Conservation (phyloP, 2,888 invertebrate genomes). For the Philereme vetulata region DNA sequence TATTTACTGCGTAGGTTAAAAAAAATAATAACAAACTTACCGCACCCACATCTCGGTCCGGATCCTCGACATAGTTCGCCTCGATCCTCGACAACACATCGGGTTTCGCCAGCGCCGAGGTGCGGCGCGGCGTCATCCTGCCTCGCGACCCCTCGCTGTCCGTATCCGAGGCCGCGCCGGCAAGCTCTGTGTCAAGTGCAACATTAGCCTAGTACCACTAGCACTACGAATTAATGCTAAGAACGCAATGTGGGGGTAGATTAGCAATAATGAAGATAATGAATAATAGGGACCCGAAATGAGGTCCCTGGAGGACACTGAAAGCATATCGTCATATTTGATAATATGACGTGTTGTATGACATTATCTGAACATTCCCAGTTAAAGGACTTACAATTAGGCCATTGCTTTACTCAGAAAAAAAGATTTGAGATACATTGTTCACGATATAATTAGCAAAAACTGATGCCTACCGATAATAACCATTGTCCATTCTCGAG, state of each 20-base stretch:
- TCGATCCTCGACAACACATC: slow-evolving; percentile 61
- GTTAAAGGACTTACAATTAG: too few species aligned
- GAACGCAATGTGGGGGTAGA: neutral
- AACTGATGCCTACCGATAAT: too few species aligned
- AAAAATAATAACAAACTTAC: slow-evolving; percentile 55
- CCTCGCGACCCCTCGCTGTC: slow-evolving; percentile 71
- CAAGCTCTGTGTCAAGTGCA: slow-evolving; percentile 61
- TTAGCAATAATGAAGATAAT: slow-evolving; percentile 2
- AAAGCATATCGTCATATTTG: neutral
- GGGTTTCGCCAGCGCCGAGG: slow-evolving; percentile 32
- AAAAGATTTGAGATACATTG: too few species aligned
- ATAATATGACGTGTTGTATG: too few species aligned
- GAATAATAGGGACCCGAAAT: neutral
- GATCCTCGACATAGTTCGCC: slow-evolving; percentile 71
- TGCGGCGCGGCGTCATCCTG: slow-evolving; percentile 54
- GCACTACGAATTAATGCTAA: slow-evolving; percentile 6
- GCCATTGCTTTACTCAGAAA: too few species aligned
- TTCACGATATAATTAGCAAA: too few species aligned
- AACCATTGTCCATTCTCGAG: too few species aligned
- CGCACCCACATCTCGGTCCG: slow-evolving; percentile 79
- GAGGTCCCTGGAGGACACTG: neutral
- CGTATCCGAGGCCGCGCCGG: slow-evolving; percentile 74
- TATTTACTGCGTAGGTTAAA: too few species aligned
- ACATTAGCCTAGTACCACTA: slow-evolving; percentile 33
- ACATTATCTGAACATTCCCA: too few species aligned